Evolutionary conservation across 2,888 invertebrate species (phyloP).

Genomic region (Phlogophora meticulosa): DNA sequence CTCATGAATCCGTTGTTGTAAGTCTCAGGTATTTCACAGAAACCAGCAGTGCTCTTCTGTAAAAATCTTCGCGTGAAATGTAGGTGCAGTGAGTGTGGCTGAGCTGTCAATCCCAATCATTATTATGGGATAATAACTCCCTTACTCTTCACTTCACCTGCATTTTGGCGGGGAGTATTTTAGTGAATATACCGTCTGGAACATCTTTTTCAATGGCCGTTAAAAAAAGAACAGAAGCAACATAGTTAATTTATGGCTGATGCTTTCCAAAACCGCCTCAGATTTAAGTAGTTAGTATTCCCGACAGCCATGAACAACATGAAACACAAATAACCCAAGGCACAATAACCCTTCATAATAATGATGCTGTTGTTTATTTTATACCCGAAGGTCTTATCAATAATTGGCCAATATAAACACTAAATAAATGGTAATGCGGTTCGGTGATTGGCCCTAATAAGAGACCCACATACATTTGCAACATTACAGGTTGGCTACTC

Average conservation of each 20-base stretch:
- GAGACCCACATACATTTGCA: conserved; percentile 55
- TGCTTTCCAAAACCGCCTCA: neutral
- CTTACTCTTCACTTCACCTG: no score
- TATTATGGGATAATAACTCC: no score
- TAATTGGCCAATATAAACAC: conserved; percentile 47
- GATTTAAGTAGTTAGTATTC: neutral
- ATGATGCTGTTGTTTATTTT: conserved; percentile 28
- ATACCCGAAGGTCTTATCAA: conserved; percentile 58
- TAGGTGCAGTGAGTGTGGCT: no score
- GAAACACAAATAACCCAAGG: conserved; percentile 10
- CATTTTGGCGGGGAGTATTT: no score
- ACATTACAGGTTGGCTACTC: conserved; percentile 24
- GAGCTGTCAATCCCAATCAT: no score
- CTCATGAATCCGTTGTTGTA: neutral
- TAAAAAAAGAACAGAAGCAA: neutral
- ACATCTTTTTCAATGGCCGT: no score
- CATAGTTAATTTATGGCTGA: neutral
- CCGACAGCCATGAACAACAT: neutral
- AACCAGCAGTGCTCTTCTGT: no score
- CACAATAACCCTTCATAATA: conserved; percentile 12
- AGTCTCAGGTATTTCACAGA: no score
- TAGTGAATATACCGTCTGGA: no score
- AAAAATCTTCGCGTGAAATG: no score
- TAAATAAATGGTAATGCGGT: conserved; percentile 38
- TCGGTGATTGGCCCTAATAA: conserved; percentile 63